A percentile compares a stretch with the other conserved stretches of the same genome.
Evolutionary conservation across 2,113 vertebrate species (phyloP).

Genomic region (Egretta garzetta): DNA sequence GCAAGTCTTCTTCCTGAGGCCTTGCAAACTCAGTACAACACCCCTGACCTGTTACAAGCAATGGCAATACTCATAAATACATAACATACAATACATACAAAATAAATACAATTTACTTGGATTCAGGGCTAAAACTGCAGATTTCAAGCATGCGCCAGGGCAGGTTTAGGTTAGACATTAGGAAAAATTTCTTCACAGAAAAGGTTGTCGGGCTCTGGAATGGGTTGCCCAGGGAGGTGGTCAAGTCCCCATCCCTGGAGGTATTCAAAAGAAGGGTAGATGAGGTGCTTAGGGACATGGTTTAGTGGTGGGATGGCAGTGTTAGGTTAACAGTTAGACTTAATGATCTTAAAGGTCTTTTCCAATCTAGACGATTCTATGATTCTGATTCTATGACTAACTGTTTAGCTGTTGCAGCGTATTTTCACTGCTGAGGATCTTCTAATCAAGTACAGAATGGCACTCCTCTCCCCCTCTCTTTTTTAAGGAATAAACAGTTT

Average conservation of each 20-base stretch:
- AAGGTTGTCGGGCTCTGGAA: too few species aligned
- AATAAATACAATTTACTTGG: not conserved
- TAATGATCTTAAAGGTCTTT: too few species aligned
- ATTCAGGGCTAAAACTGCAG: not conserved
- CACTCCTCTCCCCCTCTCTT: fast-evolving
- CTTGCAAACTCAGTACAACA: not conserved
- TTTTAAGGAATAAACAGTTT: not conserved
- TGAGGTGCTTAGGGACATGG: too few species aligned
- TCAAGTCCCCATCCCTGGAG: too few species aligned
- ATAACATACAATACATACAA: not conserved
- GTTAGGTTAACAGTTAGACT: too few species aligned
- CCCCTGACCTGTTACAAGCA: not conserved
- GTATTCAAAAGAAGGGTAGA: too few species aligned
- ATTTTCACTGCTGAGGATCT: not conserved
- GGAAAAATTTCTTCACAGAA: too few species aligned
- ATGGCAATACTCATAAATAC: not conserved
- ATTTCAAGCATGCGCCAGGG: not conserved
- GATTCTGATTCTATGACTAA: not conserved
- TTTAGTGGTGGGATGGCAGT: too few species aligned
- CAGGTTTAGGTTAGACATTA: too few species aligned
- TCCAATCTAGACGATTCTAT: too few species aligned
- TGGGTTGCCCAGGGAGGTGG: too few species aligned
- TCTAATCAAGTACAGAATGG: not conserved
- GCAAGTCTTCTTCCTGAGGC: not conserved
- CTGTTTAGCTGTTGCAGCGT: not conserved